Evolutionary conservation across 1,140 invertebrate genomes (phyloP), one percentile per base, ranked within the genome.

Genomic region (Anastrepha ludens): DNA sequence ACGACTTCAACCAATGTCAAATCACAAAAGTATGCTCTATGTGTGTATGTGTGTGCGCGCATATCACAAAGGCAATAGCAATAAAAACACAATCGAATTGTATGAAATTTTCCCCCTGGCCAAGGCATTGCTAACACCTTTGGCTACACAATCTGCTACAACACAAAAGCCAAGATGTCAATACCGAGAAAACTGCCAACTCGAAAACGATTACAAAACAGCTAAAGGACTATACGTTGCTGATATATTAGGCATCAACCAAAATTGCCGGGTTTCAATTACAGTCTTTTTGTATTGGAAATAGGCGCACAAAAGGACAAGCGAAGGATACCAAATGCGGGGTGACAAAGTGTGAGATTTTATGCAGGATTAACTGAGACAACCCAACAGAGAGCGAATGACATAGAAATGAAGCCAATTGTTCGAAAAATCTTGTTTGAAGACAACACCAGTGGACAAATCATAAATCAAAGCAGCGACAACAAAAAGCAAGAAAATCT

Each of bases 391-490:
- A 41, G 15, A 8, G 47, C 8, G 41, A 50, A 50, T 58, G 9
- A 3, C 44, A 50, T 55, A 20, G n/a, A 55, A 55, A 20, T 55
- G 50, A n/a, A 11, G 7, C 17, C 47, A n/a, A 81, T 55, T 81
- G 44, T 81, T 47, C 17, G 74, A 41, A 4, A 81, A 81, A n/a
- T 55, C 17, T 81, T 81, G 74, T 55, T 81, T 55, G 74, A 50
- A 81, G 50, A 17, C 74, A 81, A 81, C 74, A 67, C 6, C 17
- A 55, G 41, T 8, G 74, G 50, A 81, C 74, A 81, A 50, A 81
- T 55, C 47, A 81, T 81, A 81, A 55, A 81, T 81, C 74, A 86
- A 65, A 67, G 41, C 86, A 87, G 9, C 86, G 41, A 87, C 86
- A 87, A 67, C 44, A 87, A 86, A 15, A 39, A 20, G 15, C 41